phyloP scores from a whole-genome alignment of 2,113 vertebrate species.

The Phalacrocorax aristotelis region DNA sequence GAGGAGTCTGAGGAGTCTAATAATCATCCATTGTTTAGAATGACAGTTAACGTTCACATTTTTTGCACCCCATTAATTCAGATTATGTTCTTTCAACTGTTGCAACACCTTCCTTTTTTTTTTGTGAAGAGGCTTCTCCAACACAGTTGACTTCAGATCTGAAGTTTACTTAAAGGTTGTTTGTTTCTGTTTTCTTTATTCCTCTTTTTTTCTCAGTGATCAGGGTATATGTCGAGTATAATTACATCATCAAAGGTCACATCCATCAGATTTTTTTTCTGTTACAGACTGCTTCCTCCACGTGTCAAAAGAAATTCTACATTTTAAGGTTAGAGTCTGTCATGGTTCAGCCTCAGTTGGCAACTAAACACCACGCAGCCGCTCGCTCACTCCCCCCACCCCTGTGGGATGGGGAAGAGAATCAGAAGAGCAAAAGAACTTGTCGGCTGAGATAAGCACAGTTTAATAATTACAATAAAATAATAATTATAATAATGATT shows the following conservation, averaged over 20 bases:
- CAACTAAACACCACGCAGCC: too few relatives aligned
- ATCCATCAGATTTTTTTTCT: background rate
- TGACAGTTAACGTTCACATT: fast-evolving
- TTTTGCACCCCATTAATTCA: background rate
- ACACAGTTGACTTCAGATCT: background rate
- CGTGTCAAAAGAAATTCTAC: background rate
- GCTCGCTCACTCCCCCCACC: too few relatives aligned
- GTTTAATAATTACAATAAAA: too few relatives aligned
- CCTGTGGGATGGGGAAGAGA: too few relatives aligned
- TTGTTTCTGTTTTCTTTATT: background rate
- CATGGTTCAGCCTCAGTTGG: too few relatives aligned
- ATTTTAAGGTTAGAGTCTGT: background rate
- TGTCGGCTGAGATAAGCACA: too few relatives aligned
- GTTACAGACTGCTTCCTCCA: background rate
- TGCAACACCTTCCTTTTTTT: background rate
- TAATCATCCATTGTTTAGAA: background rate
- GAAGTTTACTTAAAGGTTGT: background rate
- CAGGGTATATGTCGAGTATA: too few relatives aligned
- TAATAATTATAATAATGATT: too few relatives aligned
- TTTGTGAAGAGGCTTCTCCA: background rate
- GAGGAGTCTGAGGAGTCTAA: background rate
- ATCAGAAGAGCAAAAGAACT: too few relatives aligned
- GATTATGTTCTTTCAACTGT: background rate
- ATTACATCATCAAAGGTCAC: background rate
- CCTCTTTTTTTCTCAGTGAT: background rate